Base-by-base conservation (phyloP, 2,888 invertebrate genomes). In the Cheilosia impressa region DNA sequence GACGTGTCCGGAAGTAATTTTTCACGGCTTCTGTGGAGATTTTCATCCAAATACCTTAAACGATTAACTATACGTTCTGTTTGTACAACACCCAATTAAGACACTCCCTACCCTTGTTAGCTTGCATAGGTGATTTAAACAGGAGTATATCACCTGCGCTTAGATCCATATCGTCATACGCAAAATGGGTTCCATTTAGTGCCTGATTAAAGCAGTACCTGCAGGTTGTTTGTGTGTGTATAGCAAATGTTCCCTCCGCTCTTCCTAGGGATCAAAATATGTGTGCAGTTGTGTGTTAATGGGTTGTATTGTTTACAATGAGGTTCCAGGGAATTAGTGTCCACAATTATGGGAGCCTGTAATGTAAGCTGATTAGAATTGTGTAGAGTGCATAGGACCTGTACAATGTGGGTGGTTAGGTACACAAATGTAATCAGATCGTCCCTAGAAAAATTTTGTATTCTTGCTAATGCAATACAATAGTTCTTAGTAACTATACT, bases 141-240 rank as follows among this genome's bases (percentile, higher is more conserved):
- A 19, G 27, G 45, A 27, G 9, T 24, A 43, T 31, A 62, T 19
- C 17, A 41, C 1, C 19, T 22, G 15, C 41, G 43, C 43, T 24
- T 15, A 27, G 60, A 24, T 17, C 15, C 27, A 17, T 9, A 50
- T 66, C 52, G 58, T 60, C 52, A 52, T 62, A 45, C 52, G 53
- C 45, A 68, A 68, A 63, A 80, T 75, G 47, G 62, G 31, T 31
- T 55, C 80, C 47, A 69, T 80, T 81, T 68, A 43, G 76, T 52
- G 19, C 34, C 63, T 76, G 69, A 58, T 81, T 69, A 63, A 69
- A 69, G 50, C 55, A 63, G 31, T 45, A 63, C 63, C 68, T 76
- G 19, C 22, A 57, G 63, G 68, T 68, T 62, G 66, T 31, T 55
- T 58, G 19, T 52, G 43, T 19, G 24, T 47, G 13, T 50, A 57